Base-by-base conservation (phyloP, 2,797 vertebrate genomes). In the Buceros bicornis region DNA sequence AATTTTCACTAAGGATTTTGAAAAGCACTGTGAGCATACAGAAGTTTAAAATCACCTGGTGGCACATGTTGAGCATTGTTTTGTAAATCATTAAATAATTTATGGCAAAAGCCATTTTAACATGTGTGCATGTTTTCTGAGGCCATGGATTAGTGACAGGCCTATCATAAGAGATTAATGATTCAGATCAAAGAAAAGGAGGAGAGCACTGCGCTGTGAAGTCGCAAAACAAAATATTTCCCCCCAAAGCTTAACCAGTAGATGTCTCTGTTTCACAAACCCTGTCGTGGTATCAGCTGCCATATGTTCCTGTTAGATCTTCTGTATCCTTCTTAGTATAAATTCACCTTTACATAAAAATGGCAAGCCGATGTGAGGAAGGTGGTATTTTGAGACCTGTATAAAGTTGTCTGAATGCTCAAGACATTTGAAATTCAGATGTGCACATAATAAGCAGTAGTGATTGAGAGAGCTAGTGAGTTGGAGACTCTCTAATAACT, bases 221-320 rank as follows among this genome's bases (percentile, higher is more conserved):
- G 82, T 78, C 2, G 3, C 57, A 53, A 93, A 86, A 54, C 15
- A 35, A 80, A 85, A 10, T 11, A 84, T 61, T 82, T 89, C 57
- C 88, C 93, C 95, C 93, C 40, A 87, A 54, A 78, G 67, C 83
- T 93, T 35, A 24, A 77, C 97, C 97, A 97, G 97, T 85, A 98
- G 98, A 92, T 95, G 97, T 96, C 98, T 93, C 97, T 98, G 93
- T 97, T 90, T 95, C 96, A 93, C 96, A 94, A 84, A 91, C 70
- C 92, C 67, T 89, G 91, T 62, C 26, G 11, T 84, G 81, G 82
- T 21, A 24, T 61, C 31, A 45, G 74, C 67, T 85, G 33, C 86
- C 78, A 35, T 33, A 64, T 64, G 53, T 84, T 88, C 50, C 50
- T 7, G 0, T 71, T 73, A 45, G 8, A 7, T 18, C 25, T 93